Conservation (phyloP, 2,888 invertebrate genomes). For the Gryllus longicercus region DNA sequence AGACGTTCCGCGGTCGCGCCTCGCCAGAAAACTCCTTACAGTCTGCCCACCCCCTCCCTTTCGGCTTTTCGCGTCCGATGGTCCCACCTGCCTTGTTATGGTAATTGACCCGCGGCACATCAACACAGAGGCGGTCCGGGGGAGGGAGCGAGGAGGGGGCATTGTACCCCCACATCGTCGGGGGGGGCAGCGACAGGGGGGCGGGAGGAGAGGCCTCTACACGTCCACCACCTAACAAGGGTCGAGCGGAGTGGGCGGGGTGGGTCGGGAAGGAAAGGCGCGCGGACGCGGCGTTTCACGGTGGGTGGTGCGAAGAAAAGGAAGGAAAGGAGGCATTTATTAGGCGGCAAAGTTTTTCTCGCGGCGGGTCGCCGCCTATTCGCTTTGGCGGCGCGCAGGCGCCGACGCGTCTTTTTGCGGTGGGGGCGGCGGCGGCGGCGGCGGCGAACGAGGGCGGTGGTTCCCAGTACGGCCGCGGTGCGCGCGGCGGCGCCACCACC, state of each 20-base stretch:
- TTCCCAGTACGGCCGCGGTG: no score
- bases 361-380: not conserved
- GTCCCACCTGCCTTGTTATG: not conserved
- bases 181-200: not conserved
- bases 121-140: not conserved
- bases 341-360: not conserved
- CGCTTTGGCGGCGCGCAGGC: not conserved
- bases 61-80: not conserved
- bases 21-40: not conserved
- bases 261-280: no score
- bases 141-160: not conserved
- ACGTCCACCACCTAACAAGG: not conserved
- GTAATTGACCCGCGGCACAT: not conserved
- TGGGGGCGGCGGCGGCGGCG: not conserved
- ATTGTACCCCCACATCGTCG: not conserved
- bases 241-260: not conserved
- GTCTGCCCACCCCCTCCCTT: not conserved
- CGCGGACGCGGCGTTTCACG: not conserved
- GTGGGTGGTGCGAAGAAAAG: not conserved
- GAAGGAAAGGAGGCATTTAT: not conserved
- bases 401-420: not conserved
- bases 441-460: no score
- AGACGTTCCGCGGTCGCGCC: not conserved
- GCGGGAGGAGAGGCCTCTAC: not conserved
- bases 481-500: not conserved